Base-by-base conservation (phyloP, 23 tunicate species). In the Trididemnum clinides region DNA sequence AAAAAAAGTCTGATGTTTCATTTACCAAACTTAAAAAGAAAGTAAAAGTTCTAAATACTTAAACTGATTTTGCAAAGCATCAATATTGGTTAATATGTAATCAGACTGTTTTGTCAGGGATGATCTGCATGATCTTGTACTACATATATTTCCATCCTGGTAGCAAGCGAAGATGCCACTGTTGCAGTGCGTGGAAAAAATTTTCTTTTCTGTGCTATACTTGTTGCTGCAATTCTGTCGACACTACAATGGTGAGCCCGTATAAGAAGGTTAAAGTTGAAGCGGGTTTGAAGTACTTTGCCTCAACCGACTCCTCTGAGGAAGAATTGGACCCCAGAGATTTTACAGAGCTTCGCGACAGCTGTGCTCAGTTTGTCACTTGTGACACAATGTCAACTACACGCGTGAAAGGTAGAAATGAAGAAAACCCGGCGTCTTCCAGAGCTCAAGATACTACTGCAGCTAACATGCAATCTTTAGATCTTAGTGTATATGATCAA, bases 121-220 rank as follows among this genome's bases (percentile, higher is more conserved):
- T 86, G 33, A 1, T 50, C 30, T 87, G 91, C 64, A 92, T 92
- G 97, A 33, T 73, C 22, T 35, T 92, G 35, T 92, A 92, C 57
- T 92, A 92, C 80, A 44, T 59, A 20, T 92, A 79, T 82, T 92
- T 92, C 86, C 97, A 92, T 36, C 97, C 97, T 1, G 90, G 91
- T n/a, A 92, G 97, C 35, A 36, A 36, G 23, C 80, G 57, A 0
- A 51, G 86, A 34, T 92, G 97, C 34, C 97, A 92, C 35, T 92
- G 97, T 57, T 92, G 97, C 76, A 87, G 69, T 85, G 73, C 86
- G 18, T 87, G 86, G 86, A 39, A 66, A 58, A 54, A 26, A 15
- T 25, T 71, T 35, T 23, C 31, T 1, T 65, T 49, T 51, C 0
- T 50, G 33, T 87, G 91, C 34, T 72, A 80, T 27, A 38, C 82